Evolutionary conservation across 2,797 vertebrate genomes (phyloP).

Genomic region (Gallinago stenura): DNA sequence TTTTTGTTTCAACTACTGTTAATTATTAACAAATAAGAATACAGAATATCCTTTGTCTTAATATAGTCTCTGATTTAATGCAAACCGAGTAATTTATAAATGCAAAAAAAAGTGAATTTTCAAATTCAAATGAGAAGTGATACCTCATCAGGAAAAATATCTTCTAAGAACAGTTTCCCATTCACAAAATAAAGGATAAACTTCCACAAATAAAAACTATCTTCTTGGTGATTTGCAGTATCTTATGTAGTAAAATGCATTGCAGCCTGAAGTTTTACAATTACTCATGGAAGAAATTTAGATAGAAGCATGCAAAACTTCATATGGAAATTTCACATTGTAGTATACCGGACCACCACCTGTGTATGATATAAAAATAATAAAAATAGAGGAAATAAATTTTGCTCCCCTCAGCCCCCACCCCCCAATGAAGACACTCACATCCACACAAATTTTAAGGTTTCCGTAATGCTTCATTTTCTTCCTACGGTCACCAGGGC

Average conservation of each 20-base stretch:
- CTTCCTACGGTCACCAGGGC: fast-evolving
- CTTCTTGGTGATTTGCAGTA: not conserved
- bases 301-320: not conserved
- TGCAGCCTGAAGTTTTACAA: not conserved
- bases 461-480: not conserved
- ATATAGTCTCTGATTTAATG: not conserved
- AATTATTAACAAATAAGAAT: not conserved
- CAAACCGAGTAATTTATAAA: not conserved
- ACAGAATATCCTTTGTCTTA: not conserved
- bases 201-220: not conserved
- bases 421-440: fast-evolving
- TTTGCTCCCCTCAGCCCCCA: too few relatives aligned
- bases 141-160: not conserved
- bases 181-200: not conserved
- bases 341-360: not conserved
- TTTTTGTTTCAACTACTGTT: not conserved
- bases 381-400: not conserved
- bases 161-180: not conserved
- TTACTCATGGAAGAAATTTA: not conserved
- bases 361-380: not conserved
- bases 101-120: not conserved
- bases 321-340: not conserved
- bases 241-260: not conserved
- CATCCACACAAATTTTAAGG: not conserved
- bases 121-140: not conserved